Conservation (phyloP, 2,888 invertebrate species). For the Leptopilina syphax region DNA sequence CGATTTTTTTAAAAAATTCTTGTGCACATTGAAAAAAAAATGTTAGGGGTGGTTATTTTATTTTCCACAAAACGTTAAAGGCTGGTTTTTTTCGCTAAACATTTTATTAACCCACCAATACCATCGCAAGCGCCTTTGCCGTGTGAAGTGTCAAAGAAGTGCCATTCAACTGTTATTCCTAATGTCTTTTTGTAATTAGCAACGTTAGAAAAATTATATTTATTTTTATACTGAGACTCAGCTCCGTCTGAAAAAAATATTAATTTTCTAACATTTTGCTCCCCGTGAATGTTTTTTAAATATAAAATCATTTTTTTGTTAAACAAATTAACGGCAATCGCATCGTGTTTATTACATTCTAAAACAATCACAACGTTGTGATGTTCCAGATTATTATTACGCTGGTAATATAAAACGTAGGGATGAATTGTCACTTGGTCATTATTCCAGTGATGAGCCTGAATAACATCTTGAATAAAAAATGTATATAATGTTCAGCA, state of each 20-base stretch:
- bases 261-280: not conserved
- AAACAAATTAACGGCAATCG: not conserved
- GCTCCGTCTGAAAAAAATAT: not conserved
- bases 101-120: no score
- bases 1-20: no score
- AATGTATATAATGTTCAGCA: not conserved
- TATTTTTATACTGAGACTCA: not conserved
- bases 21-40: no score
- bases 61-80: no score
- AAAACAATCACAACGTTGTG: not conserved
- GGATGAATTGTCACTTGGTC: no score
- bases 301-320: not conserved
- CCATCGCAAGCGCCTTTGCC: no score
- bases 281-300: not conserved
- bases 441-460: no score
- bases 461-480: not conserved
- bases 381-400: not conserved
- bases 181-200: not conserved
- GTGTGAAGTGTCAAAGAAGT: no score
- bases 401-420: no score
- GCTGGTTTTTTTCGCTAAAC: no score
- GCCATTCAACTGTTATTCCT: not conserved
- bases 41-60: no score
- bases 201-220: not conserved
- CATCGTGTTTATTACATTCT: not conserved